Base-by-base conservation (phyloP, 2,888 invertebrate species). In the Meiosimyza decipiens region DNA sequence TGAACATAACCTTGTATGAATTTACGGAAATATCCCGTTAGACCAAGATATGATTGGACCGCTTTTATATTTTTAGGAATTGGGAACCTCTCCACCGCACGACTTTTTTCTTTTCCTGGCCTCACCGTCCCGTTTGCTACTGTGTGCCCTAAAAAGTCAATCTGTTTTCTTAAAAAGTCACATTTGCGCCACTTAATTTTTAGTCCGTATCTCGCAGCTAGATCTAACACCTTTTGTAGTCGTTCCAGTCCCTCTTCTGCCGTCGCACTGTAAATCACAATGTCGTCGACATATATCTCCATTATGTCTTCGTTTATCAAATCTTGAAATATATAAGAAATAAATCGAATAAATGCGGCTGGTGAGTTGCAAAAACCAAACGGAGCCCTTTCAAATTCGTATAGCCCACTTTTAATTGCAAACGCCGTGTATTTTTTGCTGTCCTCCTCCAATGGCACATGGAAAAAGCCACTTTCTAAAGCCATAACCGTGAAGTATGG, bases 281-380 rank as follows among this genome's bases (percentile, higher is more conserved):
- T 49, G 28, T 77, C 77, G 52, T 78, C 77, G 2, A 79, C 64
- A 16, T 77, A 77, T 15, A 73, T 60, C 4, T 78, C n/a, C 9
- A 75, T 62, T 2, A 73, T 72, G 15, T 72, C 67, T 71, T 49
- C 18, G 52, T 72, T 68, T 16, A 77, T 68, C 5, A 73, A 22
- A 18, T 74, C 55, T 33, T 63, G 63, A 60, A 77, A 77, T n/a
- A 76, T 66, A 51, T 71, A 15, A 51, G 66, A 76, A 11, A 75
- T 59, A 33, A 71, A 75, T 15, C 72, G 54, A 54, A 76, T 72
- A 47, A 77, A 75, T 2, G 57, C 67, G 16, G 73, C 68, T 22
- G 75, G 73, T 4, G 73, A 74, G 40, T 73, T 72, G 12, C 73
- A 74, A 54, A 74, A 72, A 11, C 77, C 74, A 52, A 74, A 74